Conservation (phyloP, 2,888 invertebrate species). For the Elysia crispata region DNA sequence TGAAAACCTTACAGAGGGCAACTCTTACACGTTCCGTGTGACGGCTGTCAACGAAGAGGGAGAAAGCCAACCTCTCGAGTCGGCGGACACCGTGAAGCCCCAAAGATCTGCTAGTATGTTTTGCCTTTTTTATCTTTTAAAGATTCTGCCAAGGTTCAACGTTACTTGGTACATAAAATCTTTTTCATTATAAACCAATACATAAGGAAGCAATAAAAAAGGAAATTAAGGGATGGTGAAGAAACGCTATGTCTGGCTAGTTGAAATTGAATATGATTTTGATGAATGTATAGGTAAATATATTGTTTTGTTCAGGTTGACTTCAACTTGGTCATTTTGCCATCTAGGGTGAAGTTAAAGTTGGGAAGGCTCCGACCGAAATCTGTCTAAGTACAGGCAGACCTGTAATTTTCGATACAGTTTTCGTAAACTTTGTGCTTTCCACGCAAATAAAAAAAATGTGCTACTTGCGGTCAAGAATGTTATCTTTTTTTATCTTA, state of each 20-base stretch:
- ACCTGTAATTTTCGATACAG: too few species aligned
- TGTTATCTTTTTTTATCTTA: not conserved
- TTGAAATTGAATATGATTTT: not conserved
- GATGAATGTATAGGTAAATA: not conserved
- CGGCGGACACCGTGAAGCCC: slow-evolving; percentile 61
- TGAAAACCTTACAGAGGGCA: slow-evolving; percentile 80
- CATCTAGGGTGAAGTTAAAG: not conserved
- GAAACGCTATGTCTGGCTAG: not conserved
- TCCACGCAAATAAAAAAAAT: not conserved
- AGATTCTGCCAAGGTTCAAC: too few species aligned
- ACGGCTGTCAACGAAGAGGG: slow-evolving; percentile 93
- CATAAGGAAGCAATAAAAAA: not conserved
- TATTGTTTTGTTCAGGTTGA: not conserved
- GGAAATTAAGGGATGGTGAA: not conserved
- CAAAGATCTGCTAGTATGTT: slow-evolving; percentile 62
- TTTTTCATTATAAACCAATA: not conserved
- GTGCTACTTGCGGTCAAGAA: not conserved
- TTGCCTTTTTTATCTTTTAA: too few species aligned
- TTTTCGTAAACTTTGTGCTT: not conserved
- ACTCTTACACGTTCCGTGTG: slow-evolving; percentile 92
- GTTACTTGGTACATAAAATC: not conserved
- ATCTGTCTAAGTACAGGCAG: too few species aligned
- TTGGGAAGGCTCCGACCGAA: too few species aligned
- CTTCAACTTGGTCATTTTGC: not conserved
- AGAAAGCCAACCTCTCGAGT: slow-evolving; percentile 90